Evolutionary conservation across 1,140 invertebrate species (phyloP).

Genomic region (Drosophila ogumai): DNA sequence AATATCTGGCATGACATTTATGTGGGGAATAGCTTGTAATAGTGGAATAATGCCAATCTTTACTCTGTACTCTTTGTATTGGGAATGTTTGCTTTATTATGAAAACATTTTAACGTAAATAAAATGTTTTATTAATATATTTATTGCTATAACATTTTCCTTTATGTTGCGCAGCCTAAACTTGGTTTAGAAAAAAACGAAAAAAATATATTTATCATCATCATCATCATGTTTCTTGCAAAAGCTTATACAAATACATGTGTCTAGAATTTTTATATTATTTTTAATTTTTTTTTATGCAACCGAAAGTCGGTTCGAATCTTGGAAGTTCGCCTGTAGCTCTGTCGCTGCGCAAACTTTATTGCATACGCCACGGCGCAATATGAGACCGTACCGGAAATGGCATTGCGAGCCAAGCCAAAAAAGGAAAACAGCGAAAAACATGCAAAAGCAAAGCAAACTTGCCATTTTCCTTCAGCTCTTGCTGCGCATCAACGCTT

Average conservation of each 20-base stretch:
- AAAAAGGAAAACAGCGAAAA: slow-evolving; percentile 39
- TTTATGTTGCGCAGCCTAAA: neutral
- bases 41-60: neutral
- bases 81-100: neutral
- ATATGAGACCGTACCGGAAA: slow-evolving; percentile 70
- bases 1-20: neutral
- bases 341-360: slow-evolving; percentile 51
- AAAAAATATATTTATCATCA: neutral
- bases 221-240: neutral
- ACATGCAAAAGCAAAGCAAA: slow-evolving; percentile 59
- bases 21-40: neutral
- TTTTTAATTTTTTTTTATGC: neutral
- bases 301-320: slow-evolving; percentile 3
- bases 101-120: too few species aligned
- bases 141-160: neutral
- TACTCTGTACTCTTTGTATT: neutral
- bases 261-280: neutral
- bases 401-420: slow-evolving; percentile 53
- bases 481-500: slow-evolving; percentile 64
- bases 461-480: slow-evolving; percentile 44
- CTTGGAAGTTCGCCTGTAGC: slow-evolving; percentile 21
- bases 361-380: slow-evolving; percentile 68
- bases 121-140: neutral
- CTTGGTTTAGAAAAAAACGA: neutral
- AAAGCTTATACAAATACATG: neutral